Conservation (phyloP, 1,140 invertebrate genomes). For the Anastrepha ludens region DNA sequence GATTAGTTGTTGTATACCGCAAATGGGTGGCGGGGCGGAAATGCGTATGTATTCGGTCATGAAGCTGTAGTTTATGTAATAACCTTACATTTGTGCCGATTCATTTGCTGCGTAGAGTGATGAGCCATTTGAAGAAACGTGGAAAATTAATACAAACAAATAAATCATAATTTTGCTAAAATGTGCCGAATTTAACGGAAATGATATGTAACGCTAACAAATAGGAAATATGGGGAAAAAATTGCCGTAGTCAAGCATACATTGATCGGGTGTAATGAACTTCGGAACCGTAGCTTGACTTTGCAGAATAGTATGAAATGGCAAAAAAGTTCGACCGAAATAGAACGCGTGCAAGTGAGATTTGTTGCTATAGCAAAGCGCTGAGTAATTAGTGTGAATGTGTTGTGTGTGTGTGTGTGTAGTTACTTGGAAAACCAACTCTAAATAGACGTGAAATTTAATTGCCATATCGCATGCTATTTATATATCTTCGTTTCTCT, state of each 20-base stretch:
- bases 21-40: too few species aligned
- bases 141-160: neutral
- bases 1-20: neutral
- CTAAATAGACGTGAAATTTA: neutral
- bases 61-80: neutral
- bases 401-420: too few species aligned
- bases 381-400: neutral
- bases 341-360: neutral
- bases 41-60: too few species aligned
- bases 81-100: neutral
- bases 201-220: neutral
- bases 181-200: slow-evolving; percentile 6
- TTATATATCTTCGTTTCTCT: too few species aligned
- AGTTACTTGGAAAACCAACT: neutral
- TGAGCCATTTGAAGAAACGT: neutral
- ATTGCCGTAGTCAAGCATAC: neutral
- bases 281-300: neutral
- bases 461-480: neutral
- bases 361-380: neutral
- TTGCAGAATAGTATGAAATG: neutral
- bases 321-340: neutral
- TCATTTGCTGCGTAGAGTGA: neutral
- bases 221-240: neutral
- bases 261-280: slow-evolving; percentile 20
- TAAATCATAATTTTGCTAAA: neutral